phyloP scores from a whole-genome alignment of 2,888 invertebrate genomes.

The Agrenia bidenticulata region DNA sequence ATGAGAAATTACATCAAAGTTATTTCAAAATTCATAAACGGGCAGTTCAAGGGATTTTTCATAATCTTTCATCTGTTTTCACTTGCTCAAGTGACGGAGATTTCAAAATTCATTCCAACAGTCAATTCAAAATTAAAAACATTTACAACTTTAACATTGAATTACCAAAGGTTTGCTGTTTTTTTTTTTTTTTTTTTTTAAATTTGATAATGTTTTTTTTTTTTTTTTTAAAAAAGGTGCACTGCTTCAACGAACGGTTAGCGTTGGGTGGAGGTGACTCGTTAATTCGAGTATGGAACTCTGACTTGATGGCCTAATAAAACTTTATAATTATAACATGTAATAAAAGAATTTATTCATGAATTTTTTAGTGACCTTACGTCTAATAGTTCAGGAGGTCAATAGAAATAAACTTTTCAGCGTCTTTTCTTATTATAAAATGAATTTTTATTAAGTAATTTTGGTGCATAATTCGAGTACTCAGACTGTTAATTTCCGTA shows the following conservation, averaged over 20 bases:
- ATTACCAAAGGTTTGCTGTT: too few relatives aligned
- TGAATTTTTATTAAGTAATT: conserved; percentile 2
- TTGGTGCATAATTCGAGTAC: conserved; percentile 5
- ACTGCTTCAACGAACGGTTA: conserved; percentile 44
- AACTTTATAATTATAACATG: too few relatives aligned
- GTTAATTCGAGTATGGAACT: conserved; percentile 43
- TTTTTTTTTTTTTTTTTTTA: too few relatives aligned
- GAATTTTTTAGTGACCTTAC: too few relatives aligned
- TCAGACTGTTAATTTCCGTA: conserved; percentile 13
- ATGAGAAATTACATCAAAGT: too few relatives aligned
- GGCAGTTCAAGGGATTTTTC: conserved; percentile 46
- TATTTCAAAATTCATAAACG: conserved; percentile 36
- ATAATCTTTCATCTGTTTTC: conserved; percentile 44
- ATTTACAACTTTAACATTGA: too few relatives aligned
- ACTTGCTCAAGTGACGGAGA: conserved; percentile 44
- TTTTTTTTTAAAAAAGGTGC: conserved; percentile 31
- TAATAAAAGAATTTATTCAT: too few relatives aligned
- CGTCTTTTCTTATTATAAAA: conserved; percentile 4
- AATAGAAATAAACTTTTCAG: too few relatives aligned
- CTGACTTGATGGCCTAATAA: too few relatives aligned
- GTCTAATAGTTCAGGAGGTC: too few relatives aligned
- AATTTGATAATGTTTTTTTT: conserved; percentile 8
- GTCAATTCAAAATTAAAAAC: too few relatives aligned
- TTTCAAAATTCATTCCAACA: conserved; percentile 38
- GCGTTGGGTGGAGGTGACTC: conserved; percentile 49